Base-by-base conservation (phyloP, 1,140 invertebrate species). In the Heliconius hermathena region DNA sequence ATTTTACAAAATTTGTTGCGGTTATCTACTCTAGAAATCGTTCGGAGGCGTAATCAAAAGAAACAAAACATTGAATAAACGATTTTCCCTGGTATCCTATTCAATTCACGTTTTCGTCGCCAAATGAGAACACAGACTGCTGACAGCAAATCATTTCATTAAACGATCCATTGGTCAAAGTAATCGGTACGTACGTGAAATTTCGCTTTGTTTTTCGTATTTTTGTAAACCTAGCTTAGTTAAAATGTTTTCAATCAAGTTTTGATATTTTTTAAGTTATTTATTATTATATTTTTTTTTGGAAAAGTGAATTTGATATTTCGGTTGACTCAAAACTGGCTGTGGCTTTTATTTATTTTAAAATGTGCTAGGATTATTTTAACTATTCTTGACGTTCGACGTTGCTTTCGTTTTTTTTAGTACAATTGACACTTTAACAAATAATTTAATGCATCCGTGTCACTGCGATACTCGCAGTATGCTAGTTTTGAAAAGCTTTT, bases 101-200 rank as follows among this genome's bases (percentile, higher is more conserved):
- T 66, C 60, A 66, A 66, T 66, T 26, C 60, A 66, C 60, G 60
- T 66, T 66, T 9, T 66, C 60, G 9, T 29, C 60, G 60, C 60
- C 26, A 66, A 66, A 66, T 66, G 60, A 66, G 60, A 66, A 66
- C 29, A 66, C 60, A 66, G 60, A 66, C 60, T 66, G 60, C 60
- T 66, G 60, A 66, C 60, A 66, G 60, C 60, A 66, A 66, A 66
- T 26, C 22, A 66, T 66, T 66, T 66, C 22, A 66, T 66, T 57
- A 57, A n/a, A 57, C 54, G 60, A 26, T 66, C 22, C 60, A 26
- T 66, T 66, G 60, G 60, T 66, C 60, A 66, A 66, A 29, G 22
- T 66, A 66, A 66, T 66, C 11, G n/a, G 60, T 66, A 66, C 54
- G n/a, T 57, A 57, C 8, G 22, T 66, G 29, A 26, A 66, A 26